Percentiles rank a stretch among this genome's conserved stretches.
phyloP scores from a whole-genome alignment of 2,797 vertebrate species.

The Sebastes iracundus region DNA sequence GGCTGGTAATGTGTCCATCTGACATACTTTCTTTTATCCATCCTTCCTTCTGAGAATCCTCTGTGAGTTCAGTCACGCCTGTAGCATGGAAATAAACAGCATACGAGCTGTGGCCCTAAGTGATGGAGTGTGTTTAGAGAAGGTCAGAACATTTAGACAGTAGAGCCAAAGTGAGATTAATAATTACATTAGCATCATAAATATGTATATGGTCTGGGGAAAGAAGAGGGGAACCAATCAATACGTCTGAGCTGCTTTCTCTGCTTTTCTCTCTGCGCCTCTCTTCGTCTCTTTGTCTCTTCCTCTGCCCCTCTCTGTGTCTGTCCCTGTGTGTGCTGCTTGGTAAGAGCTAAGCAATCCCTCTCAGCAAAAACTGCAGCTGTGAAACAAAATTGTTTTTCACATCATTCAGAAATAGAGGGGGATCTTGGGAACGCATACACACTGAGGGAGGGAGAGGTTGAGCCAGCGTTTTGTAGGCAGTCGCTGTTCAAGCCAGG shows the following conservation, averaged over 20 bases:
- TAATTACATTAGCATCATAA: slow-evolving; percentile 68
- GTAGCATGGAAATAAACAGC: slow-evolving; percentile 5
- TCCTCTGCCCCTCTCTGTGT: background rate
- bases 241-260: slow-evolving; percentile 50
- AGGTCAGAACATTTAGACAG: slow-evolving; percentile 62
- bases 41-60: background rate
- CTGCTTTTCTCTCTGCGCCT: slow-evolving; percentile 6
- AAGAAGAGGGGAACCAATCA: slow-evolving; percentile 47
- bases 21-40: background rate
- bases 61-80: background rate
- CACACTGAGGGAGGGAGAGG: slow-evolving; percentile 35
- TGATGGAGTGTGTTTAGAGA: slow-evolving; percentile 47
- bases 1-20: background rate
- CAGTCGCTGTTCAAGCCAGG: slow-evolving; percentile 36
- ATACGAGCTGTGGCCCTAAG: slow-evolving; percentile 8
- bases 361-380: slow-evolving; percentile 57
- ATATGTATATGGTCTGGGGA: slow-evolving; percentile 61
- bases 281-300: slow-evolving; percentile 1
- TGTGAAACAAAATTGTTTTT: slow-evolving; percentile 73
- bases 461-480: slow-evolving; percentile 61
- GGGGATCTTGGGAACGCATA: slow-evolving; percentile 46
- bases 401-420: slow-evolving; percentile 64
- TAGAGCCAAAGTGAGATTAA: slow-evolving; percentile 65
- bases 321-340: slow-evolving; percentile 35
- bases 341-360: slow-evolving; percentile 56